A percentile compares a stretch with the other conserved stretches of the same genome.
Conservation (phyloP, 2,888 invertebrate species). For the Leptopilina myrica region DNA sequence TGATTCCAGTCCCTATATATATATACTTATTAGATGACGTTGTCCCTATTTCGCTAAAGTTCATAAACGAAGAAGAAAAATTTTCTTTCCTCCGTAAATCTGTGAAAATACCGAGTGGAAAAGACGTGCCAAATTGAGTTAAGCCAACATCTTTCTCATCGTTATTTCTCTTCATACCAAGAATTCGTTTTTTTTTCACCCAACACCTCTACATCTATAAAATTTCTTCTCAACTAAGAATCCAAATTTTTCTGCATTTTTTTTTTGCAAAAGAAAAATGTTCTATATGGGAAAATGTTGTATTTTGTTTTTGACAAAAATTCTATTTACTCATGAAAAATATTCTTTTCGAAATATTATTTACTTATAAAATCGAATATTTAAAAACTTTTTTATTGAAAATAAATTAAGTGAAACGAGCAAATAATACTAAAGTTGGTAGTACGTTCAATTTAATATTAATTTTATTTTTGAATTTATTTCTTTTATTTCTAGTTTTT, state of each 20-base stretch:
- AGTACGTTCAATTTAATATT: too few relatives aligned
- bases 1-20: slow-evolving; percentile 42
- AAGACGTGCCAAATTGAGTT: slow-evolving; percentile 36
- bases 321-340: too few relatives aligned
- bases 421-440: too few relatives aligned
- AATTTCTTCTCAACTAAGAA: background rate
- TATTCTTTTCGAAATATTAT: too few relatives aligned
- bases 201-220: background rate
- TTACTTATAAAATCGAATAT: too few relatives aligned
- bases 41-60: slow-evolving; percentile 23
- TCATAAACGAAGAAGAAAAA: slow-evolving; percentile 18
- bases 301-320: too few relatives aligned
- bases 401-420: too few relatives aligned
- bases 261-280: background rate
- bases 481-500: too few relatives aligned
- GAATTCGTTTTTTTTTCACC: background rate
- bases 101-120: slow-evolving; percentile 7
- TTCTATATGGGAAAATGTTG: too few relatives aligned
- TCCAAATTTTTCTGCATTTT: background rate
- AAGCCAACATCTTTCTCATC: slow-evolving; percentile 24
- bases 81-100: slow-evolving; percentile 5
- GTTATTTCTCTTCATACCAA: slow-evolving; percentile 21
- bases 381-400: too few relatives aligned
- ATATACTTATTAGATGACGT: slow-evolving; percentile 20
- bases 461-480: too few relatives aligned